Percentiles rank a stretch among this genome's conserved stretches.
Evolutionary conservation across 2,113 vertebrate genomes (phyloP).

Genomic region (Bombycilla garrulus): DNA sequence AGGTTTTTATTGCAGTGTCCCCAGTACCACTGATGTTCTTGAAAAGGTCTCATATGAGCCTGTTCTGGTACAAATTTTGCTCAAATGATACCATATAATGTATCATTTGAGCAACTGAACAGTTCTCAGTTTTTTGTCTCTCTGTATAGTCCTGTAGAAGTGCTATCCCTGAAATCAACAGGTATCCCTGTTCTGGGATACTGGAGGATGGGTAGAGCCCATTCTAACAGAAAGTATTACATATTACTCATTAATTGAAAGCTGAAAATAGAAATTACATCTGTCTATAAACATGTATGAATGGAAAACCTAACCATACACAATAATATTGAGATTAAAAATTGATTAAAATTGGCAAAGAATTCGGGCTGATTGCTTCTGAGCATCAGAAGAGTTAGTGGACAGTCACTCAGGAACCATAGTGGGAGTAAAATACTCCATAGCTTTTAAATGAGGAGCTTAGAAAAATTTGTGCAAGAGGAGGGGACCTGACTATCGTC

Average conservation of each 20-base stretch:
- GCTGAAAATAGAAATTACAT: background rate
- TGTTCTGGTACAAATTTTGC: background rate
- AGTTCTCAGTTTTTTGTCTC: background rate
- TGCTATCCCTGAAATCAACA: background rate
- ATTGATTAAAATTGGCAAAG: background rate
- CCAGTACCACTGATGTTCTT: background rate
- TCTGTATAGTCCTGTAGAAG: background rate
- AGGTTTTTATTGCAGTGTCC: background rate
- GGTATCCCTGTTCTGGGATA: background rate
- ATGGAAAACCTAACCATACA: background rate
- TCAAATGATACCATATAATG: background rate
- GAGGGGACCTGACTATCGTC: rapidly evolving
- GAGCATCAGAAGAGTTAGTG: background rate
- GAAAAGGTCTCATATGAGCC: background rate
- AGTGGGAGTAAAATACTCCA: rapidly evolving
- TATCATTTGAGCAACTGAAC: too few relatives aligned
- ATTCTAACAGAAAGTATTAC: background rate
- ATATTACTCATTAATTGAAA: background rate
- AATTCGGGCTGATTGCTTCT: background rate
- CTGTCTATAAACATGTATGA: background rate
- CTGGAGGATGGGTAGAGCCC: background rate
- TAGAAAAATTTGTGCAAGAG: background rate
- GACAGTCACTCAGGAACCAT: background rate
- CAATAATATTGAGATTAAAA: background rate
- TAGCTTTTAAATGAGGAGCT: background rate